phyloP scores from a whole-genome alignment of 2,888 invertebrate species.

The Trisateles emortualis region DNA sequence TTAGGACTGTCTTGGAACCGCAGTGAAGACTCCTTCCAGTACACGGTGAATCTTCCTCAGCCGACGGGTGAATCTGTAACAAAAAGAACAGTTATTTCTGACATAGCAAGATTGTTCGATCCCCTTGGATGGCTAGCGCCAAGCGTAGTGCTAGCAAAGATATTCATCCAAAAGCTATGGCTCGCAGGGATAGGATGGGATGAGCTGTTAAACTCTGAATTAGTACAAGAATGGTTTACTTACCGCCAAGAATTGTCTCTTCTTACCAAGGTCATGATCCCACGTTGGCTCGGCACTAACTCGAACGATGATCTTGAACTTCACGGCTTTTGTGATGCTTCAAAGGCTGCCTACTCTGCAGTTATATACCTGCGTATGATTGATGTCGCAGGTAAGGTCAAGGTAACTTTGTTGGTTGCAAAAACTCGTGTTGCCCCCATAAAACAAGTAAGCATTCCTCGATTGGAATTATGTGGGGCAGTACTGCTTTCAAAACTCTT shows the following conservation, averaged over 20 bases:
- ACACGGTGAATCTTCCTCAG: constrained; percentile 25
- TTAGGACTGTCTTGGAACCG: too few relatives aligned
- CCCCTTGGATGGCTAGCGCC: constrained; percentile 4
- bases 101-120: too few relatives aligned
- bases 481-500: too few relatives aligned
- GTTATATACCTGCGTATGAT: constrained; percentile 6
- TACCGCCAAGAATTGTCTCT: constrained; percentile 18
- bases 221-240: constrained; percentile 27
- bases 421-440: constrained; percentile 19
- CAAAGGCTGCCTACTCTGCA: constrained; percentile 25
- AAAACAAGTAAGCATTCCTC: constrained; percentile 6
- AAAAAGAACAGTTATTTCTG: not conserved
- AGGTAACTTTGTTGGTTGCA: constrained; percentile 2
- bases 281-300: constrained; percentile 24
- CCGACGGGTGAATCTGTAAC: constrained; percentile 23
- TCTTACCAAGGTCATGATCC: constrained; percentile 15
- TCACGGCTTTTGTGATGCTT: constrained; percentile 43
- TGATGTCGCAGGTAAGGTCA: not conserved
- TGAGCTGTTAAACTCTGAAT: not conserved
- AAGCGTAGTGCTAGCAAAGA: not conserved
- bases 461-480: too few relatives aligned
- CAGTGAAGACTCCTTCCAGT: constrained; percentile 22
- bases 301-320: constrained; percentile 21
- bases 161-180: too few relatives aligned
- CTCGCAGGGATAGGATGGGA: constrained; percentile 1